Conservation (phyloP, 1,140 invertebrate species). For the Drosophila neocordata region DNA sequence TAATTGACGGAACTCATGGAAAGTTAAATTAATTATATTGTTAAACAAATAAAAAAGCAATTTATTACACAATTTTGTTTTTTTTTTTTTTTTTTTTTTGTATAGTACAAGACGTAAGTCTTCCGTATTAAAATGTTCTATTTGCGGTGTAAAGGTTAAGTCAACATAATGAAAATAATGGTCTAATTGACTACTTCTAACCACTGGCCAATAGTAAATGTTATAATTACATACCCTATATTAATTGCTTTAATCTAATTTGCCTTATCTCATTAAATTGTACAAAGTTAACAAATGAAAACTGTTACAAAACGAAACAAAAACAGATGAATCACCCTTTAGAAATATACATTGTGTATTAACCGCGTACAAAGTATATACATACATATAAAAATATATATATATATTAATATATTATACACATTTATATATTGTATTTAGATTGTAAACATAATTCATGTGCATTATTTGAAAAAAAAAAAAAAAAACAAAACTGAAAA, state of each 20-base stretch:
- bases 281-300: constrained; percentile 60
- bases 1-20: constrained; percentile 1
- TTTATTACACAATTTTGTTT: no score
- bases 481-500: not conserved
- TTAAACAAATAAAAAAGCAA: no score
- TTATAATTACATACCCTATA: not conserved
- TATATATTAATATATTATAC: not conserved
- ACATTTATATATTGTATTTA: constrained; percentile 8
- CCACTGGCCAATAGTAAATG: not conserved
- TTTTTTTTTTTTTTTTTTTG: no score
- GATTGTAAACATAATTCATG: constrained; percentile 20
- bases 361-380: constrained; percentile 26
- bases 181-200: not conserved
- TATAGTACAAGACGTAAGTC: not conserved
- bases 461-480: constrained; percentile 37
- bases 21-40: not conserved
- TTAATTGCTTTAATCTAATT: constrained; percentile 21
- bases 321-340: constrained; percentile 11
- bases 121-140: not conserved
- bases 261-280: constrained; percentile 41
- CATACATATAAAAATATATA: not conserved
- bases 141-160: not conserved
- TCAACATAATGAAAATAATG: not conserved
- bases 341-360: constrained; percentile 33
- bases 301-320: constrained; percentile 43